Evolutionary conservation across 2,797 vertebrate species (phyloP), one percentile per base, ranked within the genome.

Genomic region (Eleutherodactylus coqui): DNA sequence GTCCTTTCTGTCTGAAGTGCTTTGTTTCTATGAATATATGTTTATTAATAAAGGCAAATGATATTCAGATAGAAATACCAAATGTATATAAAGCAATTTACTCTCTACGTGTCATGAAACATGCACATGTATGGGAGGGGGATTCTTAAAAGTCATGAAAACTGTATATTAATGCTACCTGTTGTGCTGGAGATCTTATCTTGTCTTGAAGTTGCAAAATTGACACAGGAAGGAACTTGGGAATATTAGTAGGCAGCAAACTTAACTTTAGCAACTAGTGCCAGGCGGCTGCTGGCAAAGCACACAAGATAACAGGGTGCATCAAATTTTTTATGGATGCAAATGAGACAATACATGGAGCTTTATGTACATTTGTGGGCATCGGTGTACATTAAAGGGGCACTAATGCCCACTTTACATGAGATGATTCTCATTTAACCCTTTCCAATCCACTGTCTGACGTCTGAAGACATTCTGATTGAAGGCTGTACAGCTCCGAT

Each of bases 21-120:
- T 36, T 64, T 81, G 1, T 49, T 69, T 49, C 41, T 27, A 34
- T 69, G 60, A 24, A 13, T 49, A 14, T 27, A 67, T 67, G 62
- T 34, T 69, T 81, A 51, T 81, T 69, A 69, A 49, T 49, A 81
- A 69, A 69, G 62, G 43, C 11, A 67, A 45, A 80, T 67, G 60
- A 67, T 49, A 47, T 80, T 21, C 45, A 81, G 45, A 11, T n/a
- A 2, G 49, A 58, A 78, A 78, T 78, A 78, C 21, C 41, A 58
- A 38, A 24, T 72, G 36, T 51, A 29, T 32, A 80, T 49, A 29
- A 49, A 17, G 62, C 27, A 17, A 34, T 51, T 51, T 34, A n/a
- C 34, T 51, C 36, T 51, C 19, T 34, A 49, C 8, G 29, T 16
- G 29, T 43, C n/a, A 27, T 27, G 13, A 41, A 38, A n/a, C 69